These are phyloP conservation scores for Pseudobourletiella spinata DNA, from an alignment of 1,140 invertebrate species.

Conservation along the genomic window DNA sequence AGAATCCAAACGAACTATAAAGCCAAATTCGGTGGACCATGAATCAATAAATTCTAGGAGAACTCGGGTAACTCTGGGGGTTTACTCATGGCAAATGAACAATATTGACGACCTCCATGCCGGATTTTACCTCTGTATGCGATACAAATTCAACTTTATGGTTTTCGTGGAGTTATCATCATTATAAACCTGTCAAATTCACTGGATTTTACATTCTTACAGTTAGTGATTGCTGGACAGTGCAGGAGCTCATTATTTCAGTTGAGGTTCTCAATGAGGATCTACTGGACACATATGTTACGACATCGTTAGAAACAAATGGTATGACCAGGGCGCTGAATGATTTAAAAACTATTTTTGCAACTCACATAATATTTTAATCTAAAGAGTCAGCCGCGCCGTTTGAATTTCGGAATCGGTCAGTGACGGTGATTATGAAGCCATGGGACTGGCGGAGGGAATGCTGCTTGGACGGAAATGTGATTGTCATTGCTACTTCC, in stretches of 20 bases:
- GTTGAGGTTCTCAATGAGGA: constrained; percentile 7
- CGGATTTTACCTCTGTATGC: constrained; percentile 6
- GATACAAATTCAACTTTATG: background rate
- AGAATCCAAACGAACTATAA: too few species aligned
- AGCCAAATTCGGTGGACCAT: too few species aligned
- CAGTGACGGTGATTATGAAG: constrained; percentile 7
- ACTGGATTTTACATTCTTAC: too few species aligned
- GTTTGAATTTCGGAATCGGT: too few species aligned
- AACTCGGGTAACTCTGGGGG: background rate
- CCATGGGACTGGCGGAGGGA: constrained; percentile 22
- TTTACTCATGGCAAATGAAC: background rate
- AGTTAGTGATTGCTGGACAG: constrained; percentile 19
- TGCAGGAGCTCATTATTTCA: constrained; percentile 7
- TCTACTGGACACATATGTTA: background rate
- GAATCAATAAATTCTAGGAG: too few species aligned
- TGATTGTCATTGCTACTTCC: background rate
- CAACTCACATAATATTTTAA: too few species aligned
- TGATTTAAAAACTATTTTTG: background rate
- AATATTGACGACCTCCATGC: background rate
- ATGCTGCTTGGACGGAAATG: background rate
- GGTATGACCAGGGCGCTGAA: background rate
- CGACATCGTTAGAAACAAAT: too few species aligned
- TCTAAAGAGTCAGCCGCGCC: background rate
- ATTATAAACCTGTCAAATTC: too few species aligned
- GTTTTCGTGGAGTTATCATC: too few species aligned